Evolutionary conservation across 2,888 invertebrate species (phyloP).

Genomic region (Spicauda simplicius): DNA sequence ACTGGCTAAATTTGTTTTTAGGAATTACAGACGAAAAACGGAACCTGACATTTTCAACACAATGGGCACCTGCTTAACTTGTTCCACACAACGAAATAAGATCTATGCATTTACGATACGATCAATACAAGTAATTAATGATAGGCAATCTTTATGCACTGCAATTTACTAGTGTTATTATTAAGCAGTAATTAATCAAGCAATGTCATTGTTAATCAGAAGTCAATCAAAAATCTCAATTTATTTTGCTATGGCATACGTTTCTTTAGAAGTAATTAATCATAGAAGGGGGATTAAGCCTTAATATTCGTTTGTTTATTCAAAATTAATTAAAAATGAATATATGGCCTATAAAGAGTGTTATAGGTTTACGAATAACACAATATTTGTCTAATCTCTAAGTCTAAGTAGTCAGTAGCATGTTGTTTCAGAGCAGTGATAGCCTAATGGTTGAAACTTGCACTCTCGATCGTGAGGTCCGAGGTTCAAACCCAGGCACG

Average conservation of each 20-base stretch:
- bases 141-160: constrained; percentile 40
- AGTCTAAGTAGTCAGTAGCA: too few relatives aligned
- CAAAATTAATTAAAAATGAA: too few relatives aligned
- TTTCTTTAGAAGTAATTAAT: constrained; percentile 23
- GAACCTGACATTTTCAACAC: not conserved
- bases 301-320: not conserved
- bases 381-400: too few relatives aligned
- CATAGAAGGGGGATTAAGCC: not conserved
- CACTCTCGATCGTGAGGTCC: too few relatives aligned
- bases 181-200: constrained; percentile 53
- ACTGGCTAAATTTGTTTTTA: not conserved
- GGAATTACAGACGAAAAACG: too few relatives aligned
- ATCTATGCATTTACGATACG: constrained; percentile 32
- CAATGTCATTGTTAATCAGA: constrained; percentile 51
- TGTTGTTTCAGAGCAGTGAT: too few relatives aligned
- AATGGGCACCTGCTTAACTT: not conserved
- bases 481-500: too few relatives aligned
- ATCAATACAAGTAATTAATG: constrained; percentile 37
- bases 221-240: constrained; percentile 41
- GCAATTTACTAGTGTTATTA: constrained; percentile 51
- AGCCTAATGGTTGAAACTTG: too few relatives aligned
- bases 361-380: too few relatives aligned
- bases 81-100: constrained; percentile 30
- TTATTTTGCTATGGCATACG: constrained; percentile 35
- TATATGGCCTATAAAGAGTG: too few relatives aligned